phyloP scores from a whole-genome alignment of 2,797 vertebrate species.

The Danio choprae region DNA sequence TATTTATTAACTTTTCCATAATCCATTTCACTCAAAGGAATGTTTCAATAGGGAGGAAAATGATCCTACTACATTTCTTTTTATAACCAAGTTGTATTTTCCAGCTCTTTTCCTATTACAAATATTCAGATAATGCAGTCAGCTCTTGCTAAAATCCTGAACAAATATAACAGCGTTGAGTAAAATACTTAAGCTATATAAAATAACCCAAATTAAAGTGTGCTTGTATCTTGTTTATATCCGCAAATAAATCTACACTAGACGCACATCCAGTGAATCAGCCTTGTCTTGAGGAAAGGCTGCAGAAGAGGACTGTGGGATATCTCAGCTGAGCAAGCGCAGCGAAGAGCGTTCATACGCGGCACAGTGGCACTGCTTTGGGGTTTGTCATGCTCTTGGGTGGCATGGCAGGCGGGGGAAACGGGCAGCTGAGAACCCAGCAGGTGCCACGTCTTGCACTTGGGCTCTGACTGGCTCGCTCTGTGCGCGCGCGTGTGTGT shows the following conservation, averaged over 20 bases:
- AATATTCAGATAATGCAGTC: too few relatives aligned
- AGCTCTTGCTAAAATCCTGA: not conserved
- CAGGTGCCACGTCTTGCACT: slow-evolving; percentile 72
- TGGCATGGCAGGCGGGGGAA: slow-evolving; percentile 59
- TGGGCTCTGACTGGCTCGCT: slow-evolving; percentile 49
- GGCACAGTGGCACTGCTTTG: slow-evolving; percentile 8
- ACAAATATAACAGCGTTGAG: not conserved
- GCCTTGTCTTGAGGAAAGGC: slow-evolving; percentile 5
- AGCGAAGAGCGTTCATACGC: not conserved
- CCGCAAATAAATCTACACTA: not conserved
- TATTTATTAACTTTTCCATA: not conserved
- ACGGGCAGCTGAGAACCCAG: slow-evolving; percentile 68
- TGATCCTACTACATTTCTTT: not conserved
- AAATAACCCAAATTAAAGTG: not conserved
- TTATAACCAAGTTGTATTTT: too few relatives aligned
- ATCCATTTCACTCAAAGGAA: not conserved
- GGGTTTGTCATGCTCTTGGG: slow-evolving; percentile 45
- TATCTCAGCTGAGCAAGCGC: slow-evolving; percentile 6
- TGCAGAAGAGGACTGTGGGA: slow-evolving; percentile 11
- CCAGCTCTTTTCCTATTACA: not conserved
- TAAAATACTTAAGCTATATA: not conserved
- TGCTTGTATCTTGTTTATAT: not conserved
- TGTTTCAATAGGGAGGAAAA: not conserved
- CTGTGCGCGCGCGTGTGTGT: slow-evolving; percentile 10
- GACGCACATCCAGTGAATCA: not conserved